These are phyloP conservation scores for Melanotus villosus DNA, from an alignment of 2,888 invertebrate species.

Conservation along the genomic window DNA sequence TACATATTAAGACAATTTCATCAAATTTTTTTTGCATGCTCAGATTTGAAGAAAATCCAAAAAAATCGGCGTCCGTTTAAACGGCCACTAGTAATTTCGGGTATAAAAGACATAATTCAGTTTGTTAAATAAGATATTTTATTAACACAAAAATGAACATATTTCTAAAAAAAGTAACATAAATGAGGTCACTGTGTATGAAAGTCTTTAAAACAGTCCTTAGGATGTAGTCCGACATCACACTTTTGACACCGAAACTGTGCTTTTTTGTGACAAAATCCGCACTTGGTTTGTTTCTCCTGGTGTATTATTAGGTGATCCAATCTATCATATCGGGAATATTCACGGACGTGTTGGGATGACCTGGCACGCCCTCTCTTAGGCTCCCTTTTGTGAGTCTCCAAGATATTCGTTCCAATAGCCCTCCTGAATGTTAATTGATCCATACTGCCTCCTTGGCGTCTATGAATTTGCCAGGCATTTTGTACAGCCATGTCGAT, in stretches of 20 bases:
- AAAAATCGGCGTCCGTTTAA: no score
- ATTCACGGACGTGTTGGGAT: conserved; percentile 36
- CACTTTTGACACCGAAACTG: conserved; percentile 9
- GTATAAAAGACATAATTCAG: no score
- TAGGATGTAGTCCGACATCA: not conserved
- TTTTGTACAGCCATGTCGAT: conserved; percentile 56
- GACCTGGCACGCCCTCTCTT: not conserved
- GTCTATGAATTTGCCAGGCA: conserved; percentile 55
- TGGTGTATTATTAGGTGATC: conserved; percentile 16
- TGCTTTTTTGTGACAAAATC: conserved; percentile 6
- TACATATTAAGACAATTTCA: no score
- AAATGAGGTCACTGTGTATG: no score
- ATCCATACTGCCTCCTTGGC: conserved; percentile 48
- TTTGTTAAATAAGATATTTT: no score
- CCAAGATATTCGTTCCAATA: conserved; percentile 36
- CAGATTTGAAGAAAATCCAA: no score
- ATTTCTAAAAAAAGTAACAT: no score
- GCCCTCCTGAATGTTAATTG: conserved; percentile 51
- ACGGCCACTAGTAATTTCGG: no score
- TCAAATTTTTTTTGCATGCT: no score
- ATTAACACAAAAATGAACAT: no score
- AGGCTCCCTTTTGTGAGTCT: not conserved
- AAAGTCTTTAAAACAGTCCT: conserved; percentile 2
- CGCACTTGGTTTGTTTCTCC: conserved; percentile 16
- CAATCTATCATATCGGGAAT: conserved; percentile 10